A percentile compares a stretch with the other conserved stretches of the same genome.
Conservation (phyloP, 30 jellyfish, hydroid and myxozoan species). For the Catostylus mosaicus region DNA sequence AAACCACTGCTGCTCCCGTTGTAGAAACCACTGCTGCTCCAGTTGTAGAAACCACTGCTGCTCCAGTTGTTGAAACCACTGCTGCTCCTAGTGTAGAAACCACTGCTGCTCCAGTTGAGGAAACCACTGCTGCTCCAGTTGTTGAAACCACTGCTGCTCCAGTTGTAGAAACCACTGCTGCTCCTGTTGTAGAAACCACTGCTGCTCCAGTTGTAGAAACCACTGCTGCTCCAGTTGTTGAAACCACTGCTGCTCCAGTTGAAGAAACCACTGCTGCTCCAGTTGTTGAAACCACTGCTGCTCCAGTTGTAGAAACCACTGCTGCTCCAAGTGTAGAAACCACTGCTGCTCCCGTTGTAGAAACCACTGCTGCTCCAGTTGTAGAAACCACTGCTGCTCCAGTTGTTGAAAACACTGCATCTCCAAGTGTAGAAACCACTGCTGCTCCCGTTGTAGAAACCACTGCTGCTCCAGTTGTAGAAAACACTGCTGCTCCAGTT, state of each 20-base stretch:
- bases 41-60: neutral
- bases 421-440: neutral
- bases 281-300: constrained; percentile 11
- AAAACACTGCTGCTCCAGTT: constrained; percentile 21
- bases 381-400: constrained; percentile 12
- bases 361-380: constrained; percentile 20
- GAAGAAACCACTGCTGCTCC: constrained; percentile 26
- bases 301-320: constrained; percentile 1
- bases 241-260: constrained; percentile 15
- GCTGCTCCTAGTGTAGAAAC: constrained; percentile 14
- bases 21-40: constrained; percentile 42
- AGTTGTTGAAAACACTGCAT: neutral
- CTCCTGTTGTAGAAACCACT: constrained; percentile 5
- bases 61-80: constrained; percentile 23
- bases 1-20: constrained; percentile 7
- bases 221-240: constrained; percentile 28
- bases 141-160: neutral
- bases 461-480: constrained; percentile 11
- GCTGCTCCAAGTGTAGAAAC: constrained; percentile 7
- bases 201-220: constrained; percentile 10
- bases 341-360: constrained; percentile 1
- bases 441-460: constrained; percentile 6
- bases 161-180: neutral
- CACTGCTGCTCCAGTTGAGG: neutral
- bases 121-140: constrained; percentile 19